Percentiles rank a stretch among this genome's conserved stretches.
Evolutionary conservation across 2,797 vertebrate species (phyloP).

Genomic region (Myotis daubentonii): DNA sequence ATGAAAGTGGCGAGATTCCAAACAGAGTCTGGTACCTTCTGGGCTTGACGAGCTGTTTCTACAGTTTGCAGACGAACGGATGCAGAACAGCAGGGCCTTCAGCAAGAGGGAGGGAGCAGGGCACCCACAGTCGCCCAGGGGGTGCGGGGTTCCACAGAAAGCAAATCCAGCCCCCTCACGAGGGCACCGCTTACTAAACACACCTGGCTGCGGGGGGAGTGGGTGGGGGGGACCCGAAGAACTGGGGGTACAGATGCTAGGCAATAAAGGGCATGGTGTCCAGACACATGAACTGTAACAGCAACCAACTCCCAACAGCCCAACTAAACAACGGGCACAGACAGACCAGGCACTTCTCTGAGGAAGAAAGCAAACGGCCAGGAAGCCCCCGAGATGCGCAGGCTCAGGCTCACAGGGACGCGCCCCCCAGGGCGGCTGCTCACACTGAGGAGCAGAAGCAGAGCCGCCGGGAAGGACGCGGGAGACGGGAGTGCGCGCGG

Average conservation of each 20-base stretch:
- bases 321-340: not conserved
- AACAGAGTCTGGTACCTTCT: not conserved
- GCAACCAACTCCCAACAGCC: too few relatives aligned
- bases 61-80: not conserved
- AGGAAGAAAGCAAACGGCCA: not conserved
- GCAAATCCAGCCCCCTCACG: not conserved
- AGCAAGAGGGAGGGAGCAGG: not conserved
- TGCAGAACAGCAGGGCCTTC: not conserved
- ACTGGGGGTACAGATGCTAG: rapidly evolving
- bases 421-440: not conserved
- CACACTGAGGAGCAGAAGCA: not conserved
- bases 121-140: not conserved
- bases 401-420: not conserved
- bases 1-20: not conserved
- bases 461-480: too few relatives aligned
- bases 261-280: not conserved
- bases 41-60: not conserved
- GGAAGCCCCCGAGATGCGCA: not conserved
- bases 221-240: too few relatives aligned
- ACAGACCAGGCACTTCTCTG: not conserved
- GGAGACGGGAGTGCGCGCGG: not conserved
- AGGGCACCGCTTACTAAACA: not conserved
- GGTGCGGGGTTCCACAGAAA: not conserved
- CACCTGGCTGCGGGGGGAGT: too few relatives aligned
- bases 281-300: not conserved